These are phyloP conservation scores for Callithrix jacchus DNA, from an alignment of 2,113 vertebrate genomes.

Conservation along the genomic window DNA sequence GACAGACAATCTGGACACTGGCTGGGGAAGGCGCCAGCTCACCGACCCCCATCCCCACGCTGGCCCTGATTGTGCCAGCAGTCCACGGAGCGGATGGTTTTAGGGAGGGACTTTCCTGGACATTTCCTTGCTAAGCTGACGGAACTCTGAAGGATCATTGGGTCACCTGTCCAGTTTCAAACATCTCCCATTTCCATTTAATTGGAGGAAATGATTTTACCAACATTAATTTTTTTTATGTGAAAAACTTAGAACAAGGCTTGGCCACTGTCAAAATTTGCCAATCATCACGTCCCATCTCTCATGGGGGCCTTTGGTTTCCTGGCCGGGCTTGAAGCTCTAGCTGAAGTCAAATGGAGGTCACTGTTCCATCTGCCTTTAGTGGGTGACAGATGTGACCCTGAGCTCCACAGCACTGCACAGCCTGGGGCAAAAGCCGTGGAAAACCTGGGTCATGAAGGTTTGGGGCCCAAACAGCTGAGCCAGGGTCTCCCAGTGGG, in stretches of 20 bases:
- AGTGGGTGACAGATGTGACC: background rate
- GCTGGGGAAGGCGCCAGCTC: background rate
- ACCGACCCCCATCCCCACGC: background rate
- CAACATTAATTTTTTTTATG: background rate
- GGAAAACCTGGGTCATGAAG: background rate
- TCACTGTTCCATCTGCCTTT: background rate
- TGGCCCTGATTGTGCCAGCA: background rate
- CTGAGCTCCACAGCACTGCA: background rate
- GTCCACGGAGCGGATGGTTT: background rate
- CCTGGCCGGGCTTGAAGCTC: background rate
- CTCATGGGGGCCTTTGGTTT: no score
- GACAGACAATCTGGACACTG: background rate
- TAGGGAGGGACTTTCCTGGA: background rate
- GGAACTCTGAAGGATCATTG: rapidly evolving
- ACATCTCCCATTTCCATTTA: background rate
- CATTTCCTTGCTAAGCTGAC: rapidly evolving
- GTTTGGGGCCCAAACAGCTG: background rate
- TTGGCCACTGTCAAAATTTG: background rate
- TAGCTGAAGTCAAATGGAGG: background rate
- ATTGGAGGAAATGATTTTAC: background rate
- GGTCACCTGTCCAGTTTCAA: no score
- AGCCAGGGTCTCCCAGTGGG: rapidly evolving
- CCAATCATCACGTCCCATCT: rapidly evolving
- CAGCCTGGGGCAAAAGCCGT: background rate
- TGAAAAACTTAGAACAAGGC: background rate